Evolutionary conservation across 2,888 invertebrate genomes (phyloP).

Genomic region (Epinotia ramella): DNA sequence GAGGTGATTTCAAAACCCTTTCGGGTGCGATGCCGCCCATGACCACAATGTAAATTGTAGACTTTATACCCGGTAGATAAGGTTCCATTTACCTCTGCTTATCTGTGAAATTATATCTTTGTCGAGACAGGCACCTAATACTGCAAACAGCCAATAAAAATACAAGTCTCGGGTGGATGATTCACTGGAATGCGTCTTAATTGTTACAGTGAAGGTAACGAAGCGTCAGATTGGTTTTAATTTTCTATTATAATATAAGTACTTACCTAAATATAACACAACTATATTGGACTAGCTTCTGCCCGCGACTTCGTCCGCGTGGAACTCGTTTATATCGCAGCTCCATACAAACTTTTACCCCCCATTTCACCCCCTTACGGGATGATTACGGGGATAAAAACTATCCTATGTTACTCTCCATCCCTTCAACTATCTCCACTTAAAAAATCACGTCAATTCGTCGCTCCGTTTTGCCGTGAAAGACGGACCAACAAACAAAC

Average conservation of each 20-base stretch:
- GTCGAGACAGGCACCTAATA: slow-evolving; percentile 62
- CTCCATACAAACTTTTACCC: no score
- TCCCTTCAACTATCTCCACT: no score
- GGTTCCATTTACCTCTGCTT: slow-evolving; percentile 60
- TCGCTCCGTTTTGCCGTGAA: no score
- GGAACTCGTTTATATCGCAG: no score
- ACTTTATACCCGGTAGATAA: slow-evolving; percentile 60
- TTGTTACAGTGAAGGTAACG: slow-evolving; percentile 73
- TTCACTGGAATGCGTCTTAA: slow-evolving; percentile 79
- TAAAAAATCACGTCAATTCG: no score
- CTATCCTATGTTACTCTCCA: no score
- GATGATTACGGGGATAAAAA: no score
- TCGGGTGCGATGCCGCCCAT: slow-evolving; percentile 58
- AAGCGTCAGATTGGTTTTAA: slow-evolving; percentile 75
- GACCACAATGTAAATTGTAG: slow-evolving; percentile 32
- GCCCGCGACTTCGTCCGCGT: no score
- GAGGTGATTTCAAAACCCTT: slow-evolving; percentile 68
- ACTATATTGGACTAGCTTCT: background rate
- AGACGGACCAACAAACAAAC: no score
- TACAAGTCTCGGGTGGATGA: slow-evolving; percentile 78
- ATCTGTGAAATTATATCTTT: slow-evolving; percentile 63
- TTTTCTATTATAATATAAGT: slow-evolving; percentile 13
- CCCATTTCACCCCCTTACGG: no score
- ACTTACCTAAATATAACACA: no score
- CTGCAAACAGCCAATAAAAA: slow-evolving; percentile 78